A percentile compares a stretch with the other conserved stretches of the same genome.
Evolutionary conservation across 53 echinoderm and acorn worm genomes (phyloP).

Genomic region (Holothuria scabra): DNA sequence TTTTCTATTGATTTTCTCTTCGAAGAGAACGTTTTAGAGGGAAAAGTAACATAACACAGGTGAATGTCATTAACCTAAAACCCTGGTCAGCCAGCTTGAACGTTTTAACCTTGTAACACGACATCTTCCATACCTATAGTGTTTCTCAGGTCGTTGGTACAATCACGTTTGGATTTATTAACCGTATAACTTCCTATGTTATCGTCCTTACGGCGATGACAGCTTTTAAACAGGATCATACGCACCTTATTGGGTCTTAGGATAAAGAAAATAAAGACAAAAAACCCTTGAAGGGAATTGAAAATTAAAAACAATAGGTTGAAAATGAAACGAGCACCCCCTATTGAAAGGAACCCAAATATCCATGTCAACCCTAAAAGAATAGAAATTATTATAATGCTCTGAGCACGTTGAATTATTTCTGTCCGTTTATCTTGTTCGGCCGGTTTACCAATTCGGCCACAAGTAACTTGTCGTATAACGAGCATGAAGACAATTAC

Average conservation of each 20-base stretch:
- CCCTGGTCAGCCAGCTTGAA: too few species aligned
- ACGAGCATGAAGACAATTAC: constrained; percentile 60
- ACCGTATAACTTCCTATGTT: too few species aligned
- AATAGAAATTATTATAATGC: constrained; percentile 54
- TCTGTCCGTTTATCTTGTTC: not conserved
- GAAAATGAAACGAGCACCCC: constrained; percentile 54
- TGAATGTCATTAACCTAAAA: too few species aligned
- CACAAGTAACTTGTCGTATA: constrained; percentile 62
- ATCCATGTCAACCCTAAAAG: constrained; percentile 75
- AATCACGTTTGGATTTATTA: too few species aligned
- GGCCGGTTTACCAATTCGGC: constrained; percentile 12
- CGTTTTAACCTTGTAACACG: too few species aligned
- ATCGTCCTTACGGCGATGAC: too few species aligned
- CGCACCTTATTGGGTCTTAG: constrained; percentile 59
- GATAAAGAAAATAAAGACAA: constrained; percentile 70
- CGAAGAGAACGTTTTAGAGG: too few species aligned
- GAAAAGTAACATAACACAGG: too few species aligned
- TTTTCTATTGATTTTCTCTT: too few species aligned
- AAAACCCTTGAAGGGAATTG: constrained; percentile 74
- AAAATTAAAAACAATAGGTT: constrained; percentile 75
- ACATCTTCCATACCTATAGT: too few species aligned
- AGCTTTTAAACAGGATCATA: constrained; percentile 38
- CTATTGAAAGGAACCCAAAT: constrained; percentile 67
- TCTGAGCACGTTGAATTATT: constrained; percentile 15
- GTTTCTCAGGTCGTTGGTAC: too few species aligned